Evolutionary conservation across 2,888 invertebrate species (phyloP).

Genomic region (Sinotaia quadrata): DNA sequence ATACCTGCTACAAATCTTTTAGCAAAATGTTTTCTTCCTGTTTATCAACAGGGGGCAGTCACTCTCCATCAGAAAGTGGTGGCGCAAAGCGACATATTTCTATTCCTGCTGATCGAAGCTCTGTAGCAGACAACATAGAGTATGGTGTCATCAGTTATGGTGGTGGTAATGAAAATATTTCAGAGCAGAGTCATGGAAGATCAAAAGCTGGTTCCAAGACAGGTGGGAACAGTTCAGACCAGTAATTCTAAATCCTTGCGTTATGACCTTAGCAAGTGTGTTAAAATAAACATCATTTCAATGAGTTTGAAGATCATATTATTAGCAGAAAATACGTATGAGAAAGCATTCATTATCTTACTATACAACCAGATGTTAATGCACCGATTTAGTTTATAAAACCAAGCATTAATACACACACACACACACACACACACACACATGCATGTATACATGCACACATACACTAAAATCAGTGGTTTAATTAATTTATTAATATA

Average conservation of each 20-base stretch:
- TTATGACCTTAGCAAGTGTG: too few species aligned
- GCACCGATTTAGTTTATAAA: too few species aligned
- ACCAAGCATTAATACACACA: constrained; percentile 4
- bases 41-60: constrained; percentile 9
- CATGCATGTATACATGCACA: neutral
- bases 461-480: neutral
- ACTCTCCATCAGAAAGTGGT: neutral
- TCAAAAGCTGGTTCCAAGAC: constrained; percentile 35
- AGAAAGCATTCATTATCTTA: too few species aligned
- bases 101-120: constrained; percentile 52
- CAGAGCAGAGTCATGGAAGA: constrained; percentile 8
- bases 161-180: constrained; percentile 25
- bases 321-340: too few species aligned
- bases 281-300: too few species aligned
- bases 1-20: neutral
- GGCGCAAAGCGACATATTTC: constrained; percentile 37
- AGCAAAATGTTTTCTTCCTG: neutral
- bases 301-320: too few species aligned
- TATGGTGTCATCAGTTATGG: constrained; percentile 55
- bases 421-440: constrained; percentile 5
- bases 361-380: too few species aligned
- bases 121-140: constrained; percentile 52
- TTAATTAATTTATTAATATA: neutral
- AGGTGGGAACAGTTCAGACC: constrained; percentile 5
- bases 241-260: too few species aligned